These are phyloP conservation scores for Ctenopoma multispine DNA, from an alignment of 2,797 vertebrate genomes.

Conservation along the genomic window DNA sequence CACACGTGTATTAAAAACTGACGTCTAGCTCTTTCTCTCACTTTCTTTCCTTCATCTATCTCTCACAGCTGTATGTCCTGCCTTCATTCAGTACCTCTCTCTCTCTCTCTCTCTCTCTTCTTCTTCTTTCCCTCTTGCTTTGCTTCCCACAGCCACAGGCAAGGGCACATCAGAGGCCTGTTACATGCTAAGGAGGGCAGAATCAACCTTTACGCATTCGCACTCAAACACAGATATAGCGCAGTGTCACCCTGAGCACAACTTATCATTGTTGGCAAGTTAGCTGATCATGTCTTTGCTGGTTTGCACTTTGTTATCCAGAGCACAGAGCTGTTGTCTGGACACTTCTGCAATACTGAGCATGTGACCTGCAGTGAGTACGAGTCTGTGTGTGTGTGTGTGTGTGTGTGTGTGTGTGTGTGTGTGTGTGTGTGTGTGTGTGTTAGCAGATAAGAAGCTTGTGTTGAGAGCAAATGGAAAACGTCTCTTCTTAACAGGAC, in stretches of 20 bases:
- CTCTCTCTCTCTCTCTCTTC: background rate
- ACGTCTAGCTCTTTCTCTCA: too few relatives aligned
- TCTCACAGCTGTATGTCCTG: background rate
- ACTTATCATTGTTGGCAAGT: slow-evolving; percentile 6
- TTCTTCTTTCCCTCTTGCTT: slow-evolving; percentile 51
- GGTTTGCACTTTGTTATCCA: slow-evolving; percentile 48
- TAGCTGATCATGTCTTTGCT: slow-evolving; percentile 26
- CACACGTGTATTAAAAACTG: too few relatives aligned
- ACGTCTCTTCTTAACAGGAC: background rate
- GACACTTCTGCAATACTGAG: slow-evolving; percentile 4
- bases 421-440: slow-evolving; percentile 19
- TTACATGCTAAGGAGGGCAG: slow-evolving; percentile 56
- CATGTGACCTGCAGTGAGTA: slow-evolving; percentile 47
- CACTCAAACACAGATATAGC: slow-evolving; percentile 17
- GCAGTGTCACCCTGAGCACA: background rate
- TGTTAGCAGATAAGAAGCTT: slow-evolving; percentile 43
- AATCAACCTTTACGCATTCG: slow-evolving; percentile 35
- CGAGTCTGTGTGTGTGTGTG: slow-evolving; percentile 24
- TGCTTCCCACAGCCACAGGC: slow-evolving; percentile 67
- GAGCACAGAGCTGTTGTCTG: slow-evolving; percentile 9
- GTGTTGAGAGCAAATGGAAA: slow-evolving; percentile 33
- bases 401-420: too few relatives aligned
- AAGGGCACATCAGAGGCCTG: slow-evolving; percentile 55
- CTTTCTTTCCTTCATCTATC: background rate
- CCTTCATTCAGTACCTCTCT: background rate